Conservation (phyloP, 2,113 vertebrate species). For the Siniperca chuatsi region DNA sequence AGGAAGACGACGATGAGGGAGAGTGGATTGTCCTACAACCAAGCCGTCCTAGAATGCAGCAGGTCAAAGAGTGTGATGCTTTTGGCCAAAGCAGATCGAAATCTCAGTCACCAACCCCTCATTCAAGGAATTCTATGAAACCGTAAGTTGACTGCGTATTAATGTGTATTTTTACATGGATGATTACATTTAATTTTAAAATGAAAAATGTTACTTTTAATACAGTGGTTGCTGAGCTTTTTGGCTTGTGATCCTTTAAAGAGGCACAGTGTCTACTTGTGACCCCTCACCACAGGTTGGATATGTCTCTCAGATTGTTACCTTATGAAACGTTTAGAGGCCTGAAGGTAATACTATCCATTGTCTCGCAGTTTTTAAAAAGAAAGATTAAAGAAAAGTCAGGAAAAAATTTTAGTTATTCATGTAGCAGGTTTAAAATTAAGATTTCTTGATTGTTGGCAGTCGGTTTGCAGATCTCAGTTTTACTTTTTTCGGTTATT, state of each 20-base stretch:
- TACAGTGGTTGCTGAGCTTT: background rate
- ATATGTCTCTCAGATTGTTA: background rate
- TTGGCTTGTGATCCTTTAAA: too few species aligned
- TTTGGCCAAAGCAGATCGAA: background rate
- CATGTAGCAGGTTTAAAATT: too few species aligned
- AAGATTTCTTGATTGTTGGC: background rate
- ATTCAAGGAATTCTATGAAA: slow-evolving; percentile 1
- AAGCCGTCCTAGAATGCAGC: slow-evolving; percentile 27
- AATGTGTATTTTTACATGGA: background rate
- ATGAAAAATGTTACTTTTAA: too few species aligned
- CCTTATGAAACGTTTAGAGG: background rate
- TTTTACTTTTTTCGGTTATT: background rate
- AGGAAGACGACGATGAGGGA: background rate
- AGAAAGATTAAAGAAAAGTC: too few species aligned
- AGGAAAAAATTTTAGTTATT: too few species aligned
- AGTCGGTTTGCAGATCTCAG: background rate
- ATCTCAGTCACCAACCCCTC: slow-evolving; percentile 42
- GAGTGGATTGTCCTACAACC: slow-evolving; percentile 49
- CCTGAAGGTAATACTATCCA: too few species aligned
- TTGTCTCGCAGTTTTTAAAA: too few species aligned
- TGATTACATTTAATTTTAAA: too few species aligned
- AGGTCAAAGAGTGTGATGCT: background rate
- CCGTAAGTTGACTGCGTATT: slow-evolving; percentile 40
- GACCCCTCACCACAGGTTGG: too few species aligned
- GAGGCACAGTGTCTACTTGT: too few species aligned